phyloP scores from a whole-genome alignment of 35 echinoderm and acorn worm species.

The Ophiothrix spiculata region DNA sequence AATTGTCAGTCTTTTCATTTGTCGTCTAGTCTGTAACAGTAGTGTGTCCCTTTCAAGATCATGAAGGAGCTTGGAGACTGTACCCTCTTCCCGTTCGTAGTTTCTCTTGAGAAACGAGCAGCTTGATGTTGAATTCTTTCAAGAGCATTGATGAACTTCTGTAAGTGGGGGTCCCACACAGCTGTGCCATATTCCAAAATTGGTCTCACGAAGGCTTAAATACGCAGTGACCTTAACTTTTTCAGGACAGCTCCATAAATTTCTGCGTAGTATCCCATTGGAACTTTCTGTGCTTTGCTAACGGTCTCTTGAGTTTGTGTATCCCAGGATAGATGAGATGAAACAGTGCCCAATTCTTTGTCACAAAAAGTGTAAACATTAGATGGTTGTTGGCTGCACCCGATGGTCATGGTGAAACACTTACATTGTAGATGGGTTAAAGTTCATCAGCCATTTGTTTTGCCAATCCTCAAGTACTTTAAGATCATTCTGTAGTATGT shows the following conservation, averaged over 20 bases:
- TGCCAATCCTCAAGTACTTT: slow-evolving; percentile 26
- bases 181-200: not conserved
- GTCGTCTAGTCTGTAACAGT: not conserved
- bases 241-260: not conserved
- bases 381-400: not conserved
- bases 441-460: slow-evolving; percentile 32
- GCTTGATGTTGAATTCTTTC: slow-evolving; percentile 1
- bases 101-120: not conserved
- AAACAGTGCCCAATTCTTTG: slow-evolving; percentile 6
- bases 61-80: not conserved
- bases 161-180: slow-evolving; percentile 18
- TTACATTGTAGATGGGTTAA: slow-evolving; percentile 23
- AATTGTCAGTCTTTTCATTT: not conserved
- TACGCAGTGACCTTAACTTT: not conserved
- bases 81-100: not conserved
- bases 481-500: slow-evolving; percentile 38
- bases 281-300: not conserved
- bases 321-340: slow-evolving; percentile 14
- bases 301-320: not conserved
- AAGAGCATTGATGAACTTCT: not conserved
- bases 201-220: not conserved
- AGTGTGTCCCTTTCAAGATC: slow-evolving; percentile 24
- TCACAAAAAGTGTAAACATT: slow-evolving; percentile 17
- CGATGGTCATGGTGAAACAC: slow-evolving; percentile 27
- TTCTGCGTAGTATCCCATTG: too few relatives aligned